Evolutionary conservation across 2,113 vertebrate genomes (phyloP).

Genomic region (Excalfactoria chinensis): DNA sequence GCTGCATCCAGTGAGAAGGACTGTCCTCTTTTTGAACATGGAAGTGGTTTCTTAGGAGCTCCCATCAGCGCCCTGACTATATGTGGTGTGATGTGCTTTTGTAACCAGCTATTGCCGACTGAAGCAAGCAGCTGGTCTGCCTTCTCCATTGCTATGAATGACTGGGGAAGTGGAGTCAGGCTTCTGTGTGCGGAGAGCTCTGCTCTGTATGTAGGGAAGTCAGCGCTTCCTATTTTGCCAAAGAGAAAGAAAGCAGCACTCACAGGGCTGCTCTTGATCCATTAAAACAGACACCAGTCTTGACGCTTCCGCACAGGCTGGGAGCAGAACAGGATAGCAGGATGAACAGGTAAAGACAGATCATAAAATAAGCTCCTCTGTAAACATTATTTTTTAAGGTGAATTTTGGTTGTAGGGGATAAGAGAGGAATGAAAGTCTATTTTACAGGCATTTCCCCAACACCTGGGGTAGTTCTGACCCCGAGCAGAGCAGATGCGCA

Average conservation of each 20-base stretch:
- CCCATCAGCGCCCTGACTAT: no score
- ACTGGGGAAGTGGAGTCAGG: not conserved
- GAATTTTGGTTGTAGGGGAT: not conserved
- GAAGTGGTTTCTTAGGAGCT: not conserved
- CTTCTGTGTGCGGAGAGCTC: rapidly evolving
- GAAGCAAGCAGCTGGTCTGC: not conserved
- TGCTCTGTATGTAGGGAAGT: not conserved
- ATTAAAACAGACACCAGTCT: not conserved
- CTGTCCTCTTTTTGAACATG: not conserved
- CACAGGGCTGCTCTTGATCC: not conserved
- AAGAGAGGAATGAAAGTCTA: not conserved
- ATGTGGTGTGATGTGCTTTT: not conserved
- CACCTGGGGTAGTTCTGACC: rapidly evolving
- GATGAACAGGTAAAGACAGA: not conserved
- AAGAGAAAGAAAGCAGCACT: not conserved
- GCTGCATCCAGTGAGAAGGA: not conserved
- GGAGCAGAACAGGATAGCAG: not conserved
- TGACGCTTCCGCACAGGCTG: not conserved
- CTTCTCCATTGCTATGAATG: not conserved
- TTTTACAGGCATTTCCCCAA: not conserved
- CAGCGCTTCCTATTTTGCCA: not conserved
- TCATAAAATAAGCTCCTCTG: not conserved
- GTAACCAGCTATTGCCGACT: not conserved
- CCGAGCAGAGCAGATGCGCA: not conserved
- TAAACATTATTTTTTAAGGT: not conserved